phyloP scores from a whole-genome alignment of 2,888 invertebrate genomes.

The Coenonympha glycerion region DNA sequence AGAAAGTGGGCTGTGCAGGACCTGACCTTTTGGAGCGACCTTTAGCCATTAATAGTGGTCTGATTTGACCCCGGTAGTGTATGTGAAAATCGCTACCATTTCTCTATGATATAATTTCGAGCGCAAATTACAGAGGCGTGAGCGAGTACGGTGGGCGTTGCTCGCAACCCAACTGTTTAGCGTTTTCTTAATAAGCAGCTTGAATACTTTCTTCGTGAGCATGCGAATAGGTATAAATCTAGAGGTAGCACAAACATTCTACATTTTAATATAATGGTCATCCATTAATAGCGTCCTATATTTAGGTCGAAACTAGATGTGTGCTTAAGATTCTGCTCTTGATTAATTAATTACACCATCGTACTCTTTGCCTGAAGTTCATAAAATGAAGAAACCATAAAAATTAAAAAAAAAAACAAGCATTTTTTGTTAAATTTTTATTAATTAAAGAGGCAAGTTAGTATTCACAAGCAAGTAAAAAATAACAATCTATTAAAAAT shows the following conservation, averaged over 20 bases:
- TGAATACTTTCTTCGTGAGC: constrained; percentile 4
- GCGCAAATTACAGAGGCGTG: constrained; percentile 42
- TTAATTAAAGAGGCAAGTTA: too few species aligned
- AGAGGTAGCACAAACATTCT: background rate
- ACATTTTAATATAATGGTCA: background rate
- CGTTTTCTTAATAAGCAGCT: constrained; percentile 14
- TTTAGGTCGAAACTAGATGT: background rate
- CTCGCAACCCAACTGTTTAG: constrained; percentile 13
- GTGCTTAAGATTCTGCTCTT: too few species aligned
- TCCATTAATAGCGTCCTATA: background rate
- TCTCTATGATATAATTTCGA: constrained; percentile 48
- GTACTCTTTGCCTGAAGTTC: too few species aligned
- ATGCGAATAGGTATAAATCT: background rate
- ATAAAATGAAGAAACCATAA: too few species aligned
- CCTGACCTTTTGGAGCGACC: constrained; percentile 65
- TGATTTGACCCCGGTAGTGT: constrained; percentile 57
- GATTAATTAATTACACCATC: too few species aligned
- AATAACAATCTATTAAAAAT: background rate
- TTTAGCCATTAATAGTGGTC: constrained; percentile 51
- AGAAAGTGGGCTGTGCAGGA: constrained; percentile 68
- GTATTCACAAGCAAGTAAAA: background rate
- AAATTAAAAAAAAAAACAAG: too few species aligned
- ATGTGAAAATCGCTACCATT: constrained; percentile 62
- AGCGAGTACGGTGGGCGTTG: constrained; percentile 17
- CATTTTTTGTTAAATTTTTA: too few species aligned